Evolutionary conservation across 2,888 invertebrate genomes (phyloP).

Genomic region (Embidobia sp.): DNA sequence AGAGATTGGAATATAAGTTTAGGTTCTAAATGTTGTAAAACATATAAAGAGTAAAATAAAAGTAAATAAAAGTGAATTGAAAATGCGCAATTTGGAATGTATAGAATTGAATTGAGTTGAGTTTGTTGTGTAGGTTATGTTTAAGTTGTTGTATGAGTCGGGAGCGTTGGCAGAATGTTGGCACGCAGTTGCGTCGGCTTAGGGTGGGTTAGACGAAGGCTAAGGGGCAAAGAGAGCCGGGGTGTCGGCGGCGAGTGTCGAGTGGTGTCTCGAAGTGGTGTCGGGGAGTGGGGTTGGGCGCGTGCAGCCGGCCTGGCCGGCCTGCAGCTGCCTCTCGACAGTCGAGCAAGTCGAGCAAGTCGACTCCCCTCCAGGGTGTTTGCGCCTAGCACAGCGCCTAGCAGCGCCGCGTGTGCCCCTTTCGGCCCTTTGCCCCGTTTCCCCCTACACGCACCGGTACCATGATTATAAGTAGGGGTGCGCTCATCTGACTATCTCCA

Average conservation of each 20-base stretch:
- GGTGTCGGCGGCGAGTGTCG: conserved; percentile 73
- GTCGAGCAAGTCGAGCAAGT: too few species aligned
- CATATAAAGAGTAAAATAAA: too few species aligned
- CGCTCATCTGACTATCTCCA: conserved; percentile 77
- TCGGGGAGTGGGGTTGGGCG: conserved; percentile 83
- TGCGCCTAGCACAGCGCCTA: too few species aligned
- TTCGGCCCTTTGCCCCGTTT: too few species aligned
- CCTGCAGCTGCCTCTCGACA: conserved; percentile 79
- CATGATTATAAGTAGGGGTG: conserved; percentile 82
- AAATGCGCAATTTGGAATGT: too few species aligned
- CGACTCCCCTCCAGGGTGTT: conserved; percentile 80
- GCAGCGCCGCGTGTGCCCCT: conserved; percentile 69
- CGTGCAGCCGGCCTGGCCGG: conserved; percentile 81
- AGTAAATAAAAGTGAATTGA: too few species aligned
- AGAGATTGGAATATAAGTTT: too few species aligned
- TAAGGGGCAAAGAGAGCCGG: conserved; percentile 65
- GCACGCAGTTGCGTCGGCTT: conserved; percentile 56
- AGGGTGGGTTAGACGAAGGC: too few species aligned
- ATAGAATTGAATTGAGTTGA: too few species aligned
- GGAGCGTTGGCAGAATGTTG: conserved; percentile 43
- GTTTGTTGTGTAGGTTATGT: too few species aligned
- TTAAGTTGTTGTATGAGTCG: too few species aligned
- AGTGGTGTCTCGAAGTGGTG: neutral
- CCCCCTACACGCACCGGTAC: conserved; percentile 69
- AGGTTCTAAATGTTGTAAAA: too few species aligned